Evolutionary conservation across 1,140 invertebrate genomes (phyloP).

Genomic region (Ceratina calcarata): DNA sequence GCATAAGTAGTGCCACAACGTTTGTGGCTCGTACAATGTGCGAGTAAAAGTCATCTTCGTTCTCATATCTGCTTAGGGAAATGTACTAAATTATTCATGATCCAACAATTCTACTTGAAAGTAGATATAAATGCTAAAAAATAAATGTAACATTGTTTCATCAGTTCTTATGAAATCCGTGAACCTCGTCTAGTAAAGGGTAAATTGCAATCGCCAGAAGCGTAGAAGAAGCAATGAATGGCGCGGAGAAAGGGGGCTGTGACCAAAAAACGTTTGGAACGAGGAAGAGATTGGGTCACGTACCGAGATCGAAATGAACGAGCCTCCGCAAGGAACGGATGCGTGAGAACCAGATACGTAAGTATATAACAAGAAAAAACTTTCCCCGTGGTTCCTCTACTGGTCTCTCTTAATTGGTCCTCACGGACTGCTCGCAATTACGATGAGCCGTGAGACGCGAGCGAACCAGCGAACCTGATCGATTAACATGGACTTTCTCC

Average conservation of each 20-base stretch:
- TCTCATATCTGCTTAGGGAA: neutral
- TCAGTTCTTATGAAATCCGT: too few relatives aligned
- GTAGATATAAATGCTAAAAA: too few relatives aligned
- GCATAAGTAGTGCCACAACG: neutral
- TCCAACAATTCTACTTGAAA: too few relatives aligned
- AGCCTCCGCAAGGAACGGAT: conserved; percentile 39
- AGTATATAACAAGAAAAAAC: neutral
- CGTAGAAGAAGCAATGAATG: neutral
- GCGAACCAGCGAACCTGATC: neutral
- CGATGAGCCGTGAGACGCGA: neutral
- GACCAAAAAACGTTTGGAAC: neutral
- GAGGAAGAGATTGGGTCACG: conserved; percentile 54
- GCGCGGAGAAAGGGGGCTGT: too few relatives aligned
- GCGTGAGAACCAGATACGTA: conserved; percentile 21
- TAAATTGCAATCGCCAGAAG: neutral
- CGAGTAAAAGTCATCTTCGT: too few relatives aligned
- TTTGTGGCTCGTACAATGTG: too few relatives aligned
- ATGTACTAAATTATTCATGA: neutral
- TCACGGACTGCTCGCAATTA: neutral
- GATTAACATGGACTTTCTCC: conserved; percentile 18
- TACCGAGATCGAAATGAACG: conserved; percentile 50
- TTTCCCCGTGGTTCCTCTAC: conserved; percentile 24
- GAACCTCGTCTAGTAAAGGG: too few relatives aligned
- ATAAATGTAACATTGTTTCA: too few relatives aligned
- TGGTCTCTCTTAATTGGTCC: neutral